Conservation (phyloP, 1,140 invertebrate genomes). For the Cylas formicarius region DNA sequence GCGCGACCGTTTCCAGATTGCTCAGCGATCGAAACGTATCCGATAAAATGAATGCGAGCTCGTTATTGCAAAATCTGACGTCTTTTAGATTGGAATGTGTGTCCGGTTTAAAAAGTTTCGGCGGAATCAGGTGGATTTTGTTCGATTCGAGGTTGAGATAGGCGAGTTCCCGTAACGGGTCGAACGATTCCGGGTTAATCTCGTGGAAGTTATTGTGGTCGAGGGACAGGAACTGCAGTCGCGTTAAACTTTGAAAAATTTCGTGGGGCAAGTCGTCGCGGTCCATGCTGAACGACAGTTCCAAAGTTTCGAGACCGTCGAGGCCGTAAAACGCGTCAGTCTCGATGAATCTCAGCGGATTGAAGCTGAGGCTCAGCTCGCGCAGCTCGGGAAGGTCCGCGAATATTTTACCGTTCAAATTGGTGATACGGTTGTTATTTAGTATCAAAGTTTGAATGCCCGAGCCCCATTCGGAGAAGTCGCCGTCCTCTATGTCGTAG, state of each 20-base stretch:
- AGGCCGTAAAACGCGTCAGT: slow-evolving; percentile 68
- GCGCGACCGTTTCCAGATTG: slow-evolving; percentile 60
- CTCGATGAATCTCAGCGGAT: slow-evolving; percentile 71
- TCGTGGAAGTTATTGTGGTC: slow-evolving; percentile 81
- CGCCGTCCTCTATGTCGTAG: slow-evolving; percentile 60
- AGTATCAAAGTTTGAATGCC: slow-evolving; percentile 76
- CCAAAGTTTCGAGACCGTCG: slow-evolving; percentile 68
- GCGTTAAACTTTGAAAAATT: slow-evolving; percentile 59
- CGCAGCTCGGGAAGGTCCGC: slow-evolving; percentile 60
- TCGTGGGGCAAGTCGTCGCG: slow-evolving; percentile 69
- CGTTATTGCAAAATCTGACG: slow-evolving; percentile 68
- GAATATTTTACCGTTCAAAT: slow-evolving; percentile 67
- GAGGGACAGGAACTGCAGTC: slow-evolving; percentile 75
- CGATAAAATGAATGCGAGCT: slow-evolving; percentile 52
- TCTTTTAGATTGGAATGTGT: slow-evolving; percentile 69
- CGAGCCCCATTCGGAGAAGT: slow-evolving; percentile 72
- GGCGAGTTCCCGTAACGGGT: slow-evolving; percentile 59
- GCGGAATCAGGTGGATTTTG: slow-evolving; percentile 55
- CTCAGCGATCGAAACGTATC: slow-evolving; percentile 57
- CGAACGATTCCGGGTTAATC: slow-evolving; percentile 53
- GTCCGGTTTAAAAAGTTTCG: slow-evolving; percentile 57
- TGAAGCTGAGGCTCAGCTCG: slow-evolving; percentile 84
- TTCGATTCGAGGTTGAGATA: slow-evolving; percentile 86
- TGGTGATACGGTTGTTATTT: slow-evolving; percentile 75
- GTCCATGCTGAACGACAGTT: slow-evolving; percentile 76